Conservation (phyloP, 2,888 invertebrate species). For the Phengaris arion region DNA sequence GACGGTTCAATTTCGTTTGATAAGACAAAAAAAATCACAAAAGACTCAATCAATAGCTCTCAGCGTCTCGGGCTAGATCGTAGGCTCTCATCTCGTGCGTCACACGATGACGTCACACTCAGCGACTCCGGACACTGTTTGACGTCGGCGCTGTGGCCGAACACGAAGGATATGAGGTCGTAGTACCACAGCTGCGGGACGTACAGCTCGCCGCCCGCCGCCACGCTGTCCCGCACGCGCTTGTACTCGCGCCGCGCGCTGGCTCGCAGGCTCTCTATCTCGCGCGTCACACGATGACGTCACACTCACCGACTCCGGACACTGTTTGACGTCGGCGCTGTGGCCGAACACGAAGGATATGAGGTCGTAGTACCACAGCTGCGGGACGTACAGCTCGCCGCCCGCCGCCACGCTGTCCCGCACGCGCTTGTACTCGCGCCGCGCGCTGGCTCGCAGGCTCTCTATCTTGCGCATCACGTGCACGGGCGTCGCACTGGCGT, state of each 20-base stretch:
- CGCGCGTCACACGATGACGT: not conserved
- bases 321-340: conserved; percentile 42
- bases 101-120: conserved; percentile 14
- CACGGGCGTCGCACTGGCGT: conserved; percentile 61
- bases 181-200: conserved; percentile 65
- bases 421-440: conserved; percentile 62
- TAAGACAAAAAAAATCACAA: not conserved
- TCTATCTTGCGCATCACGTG: conserved; percentile 69
- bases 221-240: conserved; percentile 54
- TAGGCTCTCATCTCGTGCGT: too few relatives aligned
- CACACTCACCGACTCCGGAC: conserved; percentile 35
- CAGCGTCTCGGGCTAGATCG: too few relatives aligned
- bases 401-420: conserved; percentile 52
- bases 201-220: conserved; percentile 52
- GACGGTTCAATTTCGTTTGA: not conserved
- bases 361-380: conserved; percentile 61
- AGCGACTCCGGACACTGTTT: conserved; percentile 39
- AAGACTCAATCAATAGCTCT: not conserved
- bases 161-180: conserved; percentile 51
- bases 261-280: not conserved
- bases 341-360: conserved; percentile 54
- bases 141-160: conserved; percentile 46
- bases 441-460: conserved; percentile 66
- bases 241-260: conserved; percentile 56
- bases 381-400: conserved; percentile 55